Evolutionary conservation across 2,113 vertebrate genomes (phyloP).

Genomic region (Tachuris rubrigastra): DNA sequence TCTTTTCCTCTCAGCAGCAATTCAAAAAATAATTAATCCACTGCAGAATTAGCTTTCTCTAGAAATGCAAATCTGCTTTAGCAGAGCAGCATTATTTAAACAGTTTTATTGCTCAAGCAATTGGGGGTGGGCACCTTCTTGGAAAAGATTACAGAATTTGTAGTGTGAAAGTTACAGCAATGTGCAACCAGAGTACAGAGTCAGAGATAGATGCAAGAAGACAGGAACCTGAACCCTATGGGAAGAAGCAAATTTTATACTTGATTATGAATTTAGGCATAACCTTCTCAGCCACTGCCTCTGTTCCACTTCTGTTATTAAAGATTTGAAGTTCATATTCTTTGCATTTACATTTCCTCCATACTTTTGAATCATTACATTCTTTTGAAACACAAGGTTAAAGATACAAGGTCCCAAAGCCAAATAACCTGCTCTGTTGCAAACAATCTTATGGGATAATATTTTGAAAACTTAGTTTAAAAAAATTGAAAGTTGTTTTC

Average conservation of each 20-base stretch:
- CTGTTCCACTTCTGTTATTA: background rate
- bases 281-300: background rate
- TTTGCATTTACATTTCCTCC: background rate
- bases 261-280: background rate
- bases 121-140: background rate
- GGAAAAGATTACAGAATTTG: background rate
- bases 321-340: background rate
- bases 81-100: background rate
- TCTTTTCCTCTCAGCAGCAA: conserved; percentile 27
- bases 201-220: background rate
- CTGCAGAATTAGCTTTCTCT: conserved; percentile 12
- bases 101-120: background rate
- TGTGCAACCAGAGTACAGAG: background rate
- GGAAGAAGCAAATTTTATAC: background rate
- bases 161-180: background rate
- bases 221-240: background rate
- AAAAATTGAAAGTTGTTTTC: background rate
- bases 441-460: background rate
- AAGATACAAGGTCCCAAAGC: background rate
- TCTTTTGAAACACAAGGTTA: background rate
- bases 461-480: background rate
- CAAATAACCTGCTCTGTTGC: background rate
- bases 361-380: background rate
- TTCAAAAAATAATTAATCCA: conserved; percentile 17
- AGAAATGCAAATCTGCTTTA: conserved; percentile 37